phyloP scores from a whole-genome alignment of 1,140 invertebrate species.

The Psilanteris sp. region DNA sequence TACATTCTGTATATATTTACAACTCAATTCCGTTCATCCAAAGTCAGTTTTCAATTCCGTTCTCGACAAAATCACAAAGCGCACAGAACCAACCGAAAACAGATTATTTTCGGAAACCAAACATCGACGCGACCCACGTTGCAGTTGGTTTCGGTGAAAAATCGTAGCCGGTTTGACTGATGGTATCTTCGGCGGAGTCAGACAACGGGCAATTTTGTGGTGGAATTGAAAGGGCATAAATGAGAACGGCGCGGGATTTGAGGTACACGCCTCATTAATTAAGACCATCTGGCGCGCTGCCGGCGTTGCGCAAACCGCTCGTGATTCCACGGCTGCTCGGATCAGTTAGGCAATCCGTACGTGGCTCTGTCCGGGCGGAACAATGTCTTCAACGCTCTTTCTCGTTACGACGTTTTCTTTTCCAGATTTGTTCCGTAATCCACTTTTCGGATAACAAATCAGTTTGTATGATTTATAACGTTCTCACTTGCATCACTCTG shows the following conservation, averaged over 20 bases:
- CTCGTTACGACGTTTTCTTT: conserved; percentile 37
- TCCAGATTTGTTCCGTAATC: conserved; percentile 32
- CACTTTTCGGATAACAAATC: conserved; percentile 50
- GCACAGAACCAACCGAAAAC: too few relatives aligned
- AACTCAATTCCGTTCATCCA: too few relatives aligned
- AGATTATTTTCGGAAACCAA: too few relatives aligned
- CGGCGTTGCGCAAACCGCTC: conserved; percentile 54
- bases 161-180: conserved; percentile 22
- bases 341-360: conserved; percentile 49
- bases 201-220: conserved; percentile 38
- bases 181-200: conserved; percentile 20
- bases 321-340: conserved; percentile 45
- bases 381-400: conserved; percentile 51
- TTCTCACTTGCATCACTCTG: conserved; percentile 10
- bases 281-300: conserved; percentile 57
- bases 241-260: conserved; percentile 47
- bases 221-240: conserved; percentile 53
- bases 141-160: conserved; percentile 33
- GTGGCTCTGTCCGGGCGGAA: conserved; percentile 50
- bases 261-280: conserved; percentile 62
- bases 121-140: too few relatives aligned
- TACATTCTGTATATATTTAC: too few relatives aligned
- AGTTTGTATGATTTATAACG: conserved; percentile 42
- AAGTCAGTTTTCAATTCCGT: too few relatives aligned
- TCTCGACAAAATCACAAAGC: too few relatives aligned